Conservation (phyloP, 2,888 invertebrate species). For the Pterostichus niger region DNA sequence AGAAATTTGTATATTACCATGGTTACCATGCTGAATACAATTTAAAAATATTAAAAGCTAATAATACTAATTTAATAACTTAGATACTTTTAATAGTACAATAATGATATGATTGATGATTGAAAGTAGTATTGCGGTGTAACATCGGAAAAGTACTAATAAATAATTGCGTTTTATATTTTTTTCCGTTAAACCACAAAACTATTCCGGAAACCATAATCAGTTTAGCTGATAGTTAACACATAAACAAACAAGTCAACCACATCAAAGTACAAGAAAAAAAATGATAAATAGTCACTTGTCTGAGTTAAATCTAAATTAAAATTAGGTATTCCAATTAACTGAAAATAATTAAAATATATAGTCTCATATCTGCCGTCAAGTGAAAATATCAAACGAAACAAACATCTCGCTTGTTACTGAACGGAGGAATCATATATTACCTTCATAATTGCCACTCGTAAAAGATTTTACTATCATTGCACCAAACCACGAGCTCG, state of each 20-base stretch:
- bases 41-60: too few species aligned
- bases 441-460: constrained; percentile 57
- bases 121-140: too few species aligned
- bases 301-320: constrained; percentile 28
- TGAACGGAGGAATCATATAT: constrained; percentile 49
- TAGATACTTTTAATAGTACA: too few species aligned
- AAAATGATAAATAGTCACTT: constrained; percentile 7
- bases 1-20: too few species aligned
- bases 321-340: constrained; percentile 27
- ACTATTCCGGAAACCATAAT: constrained; percentile 18
- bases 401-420: constrained; percentile 54
- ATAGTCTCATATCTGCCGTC: constrained; percentile 35
- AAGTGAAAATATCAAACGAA: constrained; percentile 35
- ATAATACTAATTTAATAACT: too few species aligned
- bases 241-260: neutral
- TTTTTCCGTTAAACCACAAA: constrained; percentile 12
- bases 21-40: too few species aligned
- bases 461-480: constrained; percentile 57
- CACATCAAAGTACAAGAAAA: constrained; percentile 22
- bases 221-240: neutral
- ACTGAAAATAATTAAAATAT: constrained; percentile 50
- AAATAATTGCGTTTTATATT: neutral
- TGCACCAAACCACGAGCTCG: constrained; percentile 43
- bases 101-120: too few species aligned
- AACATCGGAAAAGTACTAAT: too few species aligned